Base-by-base conservation (phyloP, 64 coral and sea anemone species). In the Acropora tenuis region DNA sequence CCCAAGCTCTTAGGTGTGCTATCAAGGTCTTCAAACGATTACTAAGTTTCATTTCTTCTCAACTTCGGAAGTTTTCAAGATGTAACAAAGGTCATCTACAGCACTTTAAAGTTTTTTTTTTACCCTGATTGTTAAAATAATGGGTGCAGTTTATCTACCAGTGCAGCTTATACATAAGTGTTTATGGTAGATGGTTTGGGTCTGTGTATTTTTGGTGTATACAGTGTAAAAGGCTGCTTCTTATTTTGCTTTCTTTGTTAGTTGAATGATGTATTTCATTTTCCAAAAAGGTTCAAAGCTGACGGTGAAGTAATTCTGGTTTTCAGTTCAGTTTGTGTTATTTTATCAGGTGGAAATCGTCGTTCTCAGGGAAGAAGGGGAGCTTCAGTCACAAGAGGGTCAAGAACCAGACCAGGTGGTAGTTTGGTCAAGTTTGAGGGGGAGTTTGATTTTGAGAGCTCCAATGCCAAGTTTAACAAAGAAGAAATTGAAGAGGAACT, bases 381-480 rank as follows among this genome's bases (percentile, higher is more conserved):
- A 85, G 46, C 46, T 41, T 88, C 80, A 48, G 57, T 88, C 40
- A 79, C 81, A 58, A 78, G 87, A 78, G 90, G 87, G n/a, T 74
- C 75, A 6, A 71, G 69, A 65, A 72, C 96, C 10, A 50, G 92
- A 41, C 45, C 86, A 73, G 89, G 77, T 59, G 48, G 61, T 44
- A 46, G 50, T 84, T 93, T 93, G 77, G 88, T 95, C 50, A 92
- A 96, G 53, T 99, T 99, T 99, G 94, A 99, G 78, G 94, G 82
- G 30, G 97, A 99, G 48, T 99, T 93, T 96, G 97, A 99, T 67
- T 99, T 99, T 96, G 94, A 99, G 77, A 99, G 94, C 91, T 92
- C 97, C 48, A 96, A 99, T 94, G 97, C 97, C 11, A 96, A 88
- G 76, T 96, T 99, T 83, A 93, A 99, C 55, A 99, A 96, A 79